phyloP scores from a whole-genome alignment of 1,140 invertebrate species.

The Rhynchophorus ferrugineus region DNA sequence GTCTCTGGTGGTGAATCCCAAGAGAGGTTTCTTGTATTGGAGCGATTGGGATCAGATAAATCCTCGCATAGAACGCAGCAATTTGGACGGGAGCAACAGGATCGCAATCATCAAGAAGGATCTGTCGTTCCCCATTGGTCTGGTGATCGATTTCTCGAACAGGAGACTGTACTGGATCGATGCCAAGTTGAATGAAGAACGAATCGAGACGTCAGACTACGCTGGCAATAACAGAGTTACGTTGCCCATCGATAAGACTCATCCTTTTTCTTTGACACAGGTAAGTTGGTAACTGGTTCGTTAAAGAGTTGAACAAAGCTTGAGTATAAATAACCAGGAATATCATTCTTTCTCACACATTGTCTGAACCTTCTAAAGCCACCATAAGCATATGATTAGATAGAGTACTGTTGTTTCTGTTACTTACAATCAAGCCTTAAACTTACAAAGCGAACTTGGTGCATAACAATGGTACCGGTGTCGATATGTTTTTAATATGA shows the following conservation, averaged over 20 bases:
- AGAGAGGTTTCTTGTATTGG: slow-evolving; percentile 80
- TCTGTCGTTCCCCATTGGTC: slow-evolving; percentile 83
- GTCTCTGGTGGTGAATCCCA: slow-evolving; percentile 68
- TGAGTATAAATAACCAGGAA: too few relatives aligned
- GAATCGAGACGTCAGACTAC: slow-evolving; percentile 82
- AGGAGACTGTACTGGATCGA: slow-evolving; percentile 85
- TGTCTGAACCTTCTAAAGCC: too few relatives aligned
- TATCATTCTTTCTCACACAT: too few relatives aligned
- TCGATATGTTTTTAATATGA: too few relatives aligned
- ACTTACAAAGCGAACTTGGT: too few relatives aligned
- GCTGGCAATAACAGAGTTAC: slow-evolving; percentile 72
- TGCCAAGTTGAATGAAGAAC: slow-evolving; percentile 63
- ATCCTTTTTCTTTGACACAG: slow-evolving; percentile 70
- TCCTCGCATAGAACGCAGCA: slow-evolving; percentile 77
- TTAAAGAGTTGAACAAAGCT: too few relatives aligned
- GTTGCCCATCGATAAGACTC: slow-evolving; percentile 51
- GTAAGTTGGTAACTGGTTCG: slow-evolving; percentile 38
- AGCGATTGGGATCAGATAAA: slow-evolving; percentile 75
- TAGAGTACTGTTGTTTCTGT: too few relatives aligned
- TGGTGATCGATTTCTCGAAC: slow-evolving; percentile 77
- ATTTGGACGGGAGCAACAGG: slow-evolving; percentile 73
- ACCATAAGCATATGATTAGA: too few relatives aligned
- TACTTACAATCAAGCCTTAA: too few relatives aligned
- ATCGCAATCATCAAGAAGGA: slow-evolving; percentile 66
- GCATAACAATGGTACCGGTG: too few relatives aligned